Evolutionary conservation across 2,888 invertebrate genomes (phyloP).

Genomic region (Notodromas monacha): DNA sequence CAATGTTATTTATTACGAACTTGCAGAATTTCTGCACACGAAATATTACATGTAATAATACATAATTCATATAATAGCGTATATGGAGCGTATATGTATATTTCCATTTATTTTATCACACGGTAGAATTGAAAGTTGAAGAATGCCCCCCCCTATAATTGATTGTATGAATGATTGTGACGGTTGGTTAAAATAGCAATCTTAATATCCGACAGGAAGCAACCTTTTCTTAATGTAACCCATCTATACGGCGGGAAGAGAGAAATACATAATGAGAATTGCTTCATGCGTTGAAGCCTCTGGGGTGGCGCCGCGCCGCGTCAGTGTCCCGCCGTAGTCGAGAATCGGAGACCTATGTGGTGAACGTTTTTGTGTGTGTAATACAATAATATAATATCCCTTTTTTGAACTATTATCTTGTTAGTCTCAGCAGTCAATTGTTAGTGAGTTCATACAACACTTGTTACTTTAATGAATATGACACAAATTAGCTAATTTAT

Average conservation of each 20-base stretch:
- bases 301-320: conserved; percentile 4
- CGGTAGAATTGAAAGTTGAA: conserved; percentile 2
- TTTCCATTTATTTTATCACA: conserved; percentile 4
- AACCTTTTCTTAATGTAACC: conserved; percentile 4
- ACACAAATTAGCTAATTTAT: conserved; percentile 4
- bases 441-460: conserved; percentile 4
- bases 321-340: conserved; percentile 4
- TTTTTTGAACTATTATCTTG: conserved; percentile 4
- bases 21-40: conserved; percentile 4
- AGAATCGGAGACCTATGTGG: conserved; percentile 4
- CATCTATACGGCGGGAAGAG: conserved; percentile 4
- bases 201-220: conserved; percentile 4
- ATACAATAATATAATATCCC: conserved; percentile 4
- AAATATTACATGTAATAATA: conserved; percentile 4
- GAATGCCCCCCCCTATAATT: conserved; percentile 2
- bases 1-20: conserved; percentile 4
- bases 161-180: conserved; percentile 4
- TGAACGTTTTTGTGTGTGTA: conserved; percentile 4
- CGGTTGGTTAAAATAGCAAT: conserved; percentile 4
- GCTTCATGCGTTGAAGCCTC: conserved; percentile 4
- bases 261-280: conserved; percentile 4
- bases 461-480: conserved; percentile 4
- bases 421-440: conserved; percentile 4
- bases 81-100: conserved; percentile 4
- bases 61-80: conserved; percentile 4